These are phyloP conservation scores for Papilio demoleus DNA, from an alignment of 2,888 invertebrate species.

Conservation along the genomic window DNA sequence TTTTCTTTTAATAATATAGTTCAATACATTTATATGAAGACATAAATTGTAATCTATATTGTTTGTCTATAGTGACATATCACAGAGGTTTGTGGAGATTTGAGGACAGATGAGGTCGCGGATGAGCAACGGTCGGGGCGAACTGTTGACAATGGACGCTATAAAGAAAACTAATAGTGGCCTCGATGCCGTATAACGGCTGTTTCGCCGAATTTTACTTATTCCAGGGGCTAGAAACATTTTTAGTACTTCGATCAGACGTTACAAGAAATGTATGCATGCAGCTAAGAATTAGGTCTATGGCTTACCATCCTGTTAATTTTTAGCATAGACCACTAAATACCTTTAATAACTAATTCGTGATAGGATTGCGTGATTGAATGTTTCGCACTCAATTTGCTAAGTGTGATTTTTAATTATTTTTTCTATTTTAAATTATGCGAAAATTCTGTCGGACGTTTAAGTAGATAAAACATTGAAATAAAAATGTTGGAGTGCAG, in stretches of 20 bases:
- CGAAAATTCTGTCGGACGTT: not conserved
- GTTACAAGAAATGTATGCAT: too few species aligned
- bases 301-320: too few species aligned
- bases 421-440: not conserved
- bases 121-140: constrained; percentile 53
- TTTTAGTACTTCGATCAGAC: constrained; percentile 38
- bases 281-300: too few species aligned
- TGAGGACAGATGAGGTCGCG: constrained; percentile 53
- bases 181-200: constrained; percentile 65
- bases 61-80: too few species aligned
- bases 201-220: constrained; percentile 70
- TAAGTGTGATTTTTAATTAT: not conserved
- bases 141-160: constrained; percentile 71
- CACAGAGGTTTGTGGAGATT: too few species aligned
- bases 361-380: not conserved
- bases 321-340: too few species aligned
- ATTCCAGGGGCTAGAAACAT: constrained; percentile 59
- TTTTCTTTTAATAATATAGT: not conserved
- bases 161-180: constrained; percentile 78
- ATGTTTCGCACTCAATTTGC: not conserved
- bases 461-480: constrained; percentile 7
- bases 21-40: not conserved
- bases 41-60: constrained; percentile 4
- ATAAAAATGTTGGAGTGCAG: constrained; percentile 55
- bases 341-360: not conserved